phyloP scores from a whole-genome alignment of 2,888 invertebrate species.

The Lissonota sp. region DNA sequence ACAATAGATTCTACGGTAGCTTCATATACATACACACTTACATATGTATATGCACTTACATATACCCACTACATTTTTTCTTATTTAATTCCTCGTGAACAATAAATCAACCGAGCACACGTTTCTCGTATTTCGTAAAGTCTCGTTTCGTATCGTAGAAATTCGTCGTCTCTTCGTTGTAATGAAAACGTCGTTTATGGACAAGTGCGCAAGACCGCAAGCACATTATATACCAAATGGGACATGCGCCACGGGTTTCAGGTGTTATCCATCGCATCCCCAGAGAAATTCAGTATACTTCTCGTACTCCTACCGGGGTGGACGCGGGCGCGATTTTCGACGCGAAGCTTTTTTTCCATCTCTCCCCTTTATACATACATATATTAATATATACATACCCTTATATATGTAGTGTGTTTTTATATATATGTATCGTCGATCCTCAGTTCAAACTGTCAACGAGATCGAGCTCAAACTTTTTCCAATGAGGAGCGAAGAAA shows the following conservation, averaged over 20 bases:
- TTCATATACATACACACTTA: neutral
- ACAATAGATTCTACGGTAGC: conserved; percentile 1
- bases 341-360: neutral
- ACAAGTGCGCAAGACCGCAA: conserved; percentile 70
- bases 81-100: conserved; percentile 25
- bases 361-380: neutral
- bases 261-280: conserved; percentile 66
- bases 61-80: no score
- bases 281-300: conserved; percentile 68
- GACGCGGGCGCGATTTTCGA: conserved; percentile 28
- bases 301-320: conserved; percentile 60
- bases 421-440: neutral
- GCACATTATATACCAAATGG: conserved; percentile 21
- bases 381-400: no score
- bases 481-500: no score
- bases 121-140: neutral
- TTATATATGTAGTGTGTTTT: no score
- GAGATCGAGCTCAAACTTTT: neutral
- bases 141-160: neutral
- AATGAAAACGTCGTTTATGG: conserved; percentile 20
- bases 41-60: no score
- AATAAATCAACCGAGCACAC: conserved; percentile 64
- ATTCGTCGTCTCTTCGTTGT: conserved; percentile 12
- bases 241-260: conserved; percentile 70
- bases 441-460: neutral